phyloP scores from a whole-genome alignment of 2,888 invertebrate species.

The Drosophila limbata region DNA sequence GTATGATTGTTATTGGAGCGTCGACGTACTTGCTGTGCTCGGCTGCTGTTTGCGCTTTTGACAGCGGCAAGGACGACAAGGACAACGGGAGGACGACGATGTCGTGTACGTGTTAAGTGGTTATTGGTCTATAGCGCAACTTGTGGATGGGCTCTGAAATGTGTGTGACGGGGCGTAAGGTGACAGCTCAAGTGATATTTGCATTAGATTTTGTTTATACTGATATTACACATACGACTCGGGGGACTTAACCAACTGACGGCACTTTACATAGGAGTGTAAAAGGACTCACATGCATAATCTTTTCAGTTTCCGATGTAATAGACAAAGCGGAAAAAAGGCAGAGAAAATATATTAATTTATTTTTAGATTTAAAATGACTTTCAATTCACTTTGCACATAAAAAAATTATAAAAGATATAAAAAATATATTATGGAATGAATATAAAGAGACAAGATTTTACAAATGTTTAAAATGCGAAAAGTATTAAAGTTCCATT shows the following conservation, averaged over 20 bases:
- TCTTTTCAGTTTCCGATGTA: neutral
- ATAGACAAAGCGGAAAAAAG: neutral
- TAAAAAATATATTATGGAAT: no score
- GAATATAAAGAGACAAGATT: no score
- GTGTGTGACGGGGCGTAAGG: slow-evolving; percentile 29
- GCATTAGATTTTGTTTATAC: slow-evolving; percentile 63
- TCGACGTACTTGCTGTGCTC: slow-evolving; percentile 37
- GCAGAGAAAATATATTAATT: no score
- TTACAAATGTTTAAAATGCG: no score
- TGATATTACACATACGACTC: slow-evolving; percentile 47
- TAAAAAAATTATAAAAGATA: no score
- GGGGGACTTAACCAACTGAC: slow-evolving; percentile 9
- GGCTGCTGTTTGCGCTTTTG: slow-evolving; percentile 57
- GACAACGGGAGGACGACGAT: slow-evolving; percentile 29
- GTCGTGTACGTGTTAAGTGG: slow-evolving; percentile 71
- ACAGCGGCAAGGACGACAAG: slow-evolving; percentile 16
- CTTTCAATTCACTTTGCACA: no score
- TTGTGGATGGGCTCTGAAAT: slow-evolving; percentile 35
- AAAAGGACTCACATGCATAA: neutral
- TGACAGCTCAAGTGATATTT: slow-evolving; percentile 64
- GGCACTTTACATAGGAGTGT: neutral
- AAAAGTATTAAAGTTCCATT: no score
- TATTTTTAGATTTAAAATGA: no score
- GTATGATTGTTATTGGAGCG: slow-evolving; percentile 73
- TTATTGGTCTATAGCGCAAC: slow-evolving; percentile 60